Conservation (phyloP, 1,140 invertebrate species). For the Triops cancriformis region DNA sequence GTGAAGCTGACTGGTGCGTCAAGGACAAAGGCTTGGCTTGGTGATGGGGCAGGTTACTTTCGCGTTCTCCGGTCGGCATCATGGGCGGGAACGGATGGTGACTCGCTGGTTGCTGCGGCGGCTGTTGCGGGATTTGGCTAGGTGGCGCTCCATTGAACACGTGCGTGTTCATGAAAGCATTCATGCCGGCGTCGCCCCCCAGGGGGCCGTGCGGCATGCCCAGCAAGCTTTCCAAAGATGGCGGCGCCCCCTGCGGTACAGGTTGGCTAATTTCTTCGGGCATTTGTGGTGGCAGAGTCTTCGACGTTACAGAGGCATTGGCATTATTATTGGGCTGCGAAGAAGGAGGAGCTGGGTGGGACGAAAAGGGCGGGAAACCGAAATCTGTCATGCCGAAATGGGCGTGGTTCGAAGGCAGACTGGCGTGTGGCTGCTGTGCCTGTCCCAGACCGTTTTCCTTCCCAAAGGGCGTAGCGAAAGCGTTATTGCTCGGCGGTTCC, state of each 20-base stretch:
- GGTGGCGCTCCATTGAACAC: neutral
- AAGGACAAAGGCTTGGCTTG: neutral
- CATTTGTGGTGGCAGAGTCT: neutral
- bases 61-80: neutral
- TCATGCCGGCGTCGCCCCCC: neutral
- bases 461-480: neutral
- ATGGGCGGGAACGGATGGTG: neutral
- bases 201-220: neutral
- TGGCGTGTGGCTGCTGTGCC: neutral
- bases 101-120: neutral
- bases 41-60: neutral
- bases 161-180: neutral
- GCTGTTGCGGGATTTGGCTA: neutral
- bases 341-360: neutral
- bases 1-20: neutral
- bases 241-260: neutral
- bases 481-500: neutral
- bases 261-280: neutral
- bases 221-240: neutral
- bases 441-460: neutral
- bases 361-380: neutral
- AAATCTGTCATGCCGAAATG: neutral
- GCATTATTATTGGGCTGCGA: neutral
- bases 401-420: neutral
- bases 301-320: neutral